Conservation (phyloP, 2,888 invertebrate genomes). For the Diploptera punctata region DNA sequence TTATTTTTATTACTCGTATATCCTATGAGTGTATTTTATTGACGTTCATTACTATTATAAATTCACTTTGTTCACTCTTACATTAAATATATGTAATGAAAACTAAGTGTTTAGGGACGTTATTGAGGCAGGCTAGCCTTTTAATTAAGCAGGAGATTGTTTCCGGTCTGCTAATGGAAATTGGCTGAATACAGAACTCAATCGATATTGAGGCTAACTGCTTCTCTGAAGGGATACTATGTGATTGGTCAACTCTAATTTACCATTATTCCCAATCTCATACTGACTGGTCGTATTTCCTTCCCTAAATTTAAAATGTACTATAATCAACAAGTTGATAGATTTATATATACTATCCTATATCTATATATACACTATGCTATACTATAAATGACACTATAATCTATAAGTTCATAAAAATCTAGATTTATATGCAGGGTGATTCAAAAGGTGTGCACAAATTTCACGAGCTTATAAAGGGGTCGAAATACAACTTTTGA, state of each 20-base stretch:
- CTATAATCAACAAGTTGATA: too few relatives aligned
- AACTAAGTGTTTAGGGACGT: constrained; percentile 21
- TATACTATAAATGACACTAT: too few relatives aligned
- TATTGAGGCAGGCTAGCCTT: constrained; percentile 7
- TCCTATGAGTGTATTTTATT: too few relatives aligned
- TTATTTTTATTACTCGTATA: too few relatives aligned
- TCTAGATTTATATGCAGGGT: too few relatives aligned
- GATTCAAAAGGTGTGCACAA: too few relatives aligned
- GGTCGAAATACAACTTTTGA: too few relatives aligned
- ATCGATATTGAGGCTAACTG: not conserved
- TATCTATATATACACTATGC: too few relatives aligned
- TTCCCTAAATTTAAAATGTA: not conserved
- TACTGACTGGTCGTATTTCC: not conserved
- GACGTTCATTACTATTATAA: too few relatives aligned
- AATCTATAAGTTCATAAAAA: too few relatives aligned
- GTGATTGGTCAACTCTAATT: not conserved
- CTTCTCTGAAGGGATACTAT: not conserved
- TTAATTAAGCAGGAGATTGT: constrained; percentile 29
- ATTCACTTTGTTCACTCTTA: constrained; percentile 2
- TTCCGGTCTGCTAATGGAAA: constrained; percentile 30
- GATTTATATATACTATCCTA: too few relatives aligned
- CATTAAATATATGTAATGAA: constrained; percentile 2
- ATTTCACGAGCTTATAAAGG: too few relatives aligned
- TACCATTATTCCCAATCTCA: not conserved
- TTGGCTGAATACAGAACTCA: not conserved